phyloP scores from a whole-genome alignment of 2,797 vertebrate genomes.

The Tenualosa thibaudeaui region DNA sequence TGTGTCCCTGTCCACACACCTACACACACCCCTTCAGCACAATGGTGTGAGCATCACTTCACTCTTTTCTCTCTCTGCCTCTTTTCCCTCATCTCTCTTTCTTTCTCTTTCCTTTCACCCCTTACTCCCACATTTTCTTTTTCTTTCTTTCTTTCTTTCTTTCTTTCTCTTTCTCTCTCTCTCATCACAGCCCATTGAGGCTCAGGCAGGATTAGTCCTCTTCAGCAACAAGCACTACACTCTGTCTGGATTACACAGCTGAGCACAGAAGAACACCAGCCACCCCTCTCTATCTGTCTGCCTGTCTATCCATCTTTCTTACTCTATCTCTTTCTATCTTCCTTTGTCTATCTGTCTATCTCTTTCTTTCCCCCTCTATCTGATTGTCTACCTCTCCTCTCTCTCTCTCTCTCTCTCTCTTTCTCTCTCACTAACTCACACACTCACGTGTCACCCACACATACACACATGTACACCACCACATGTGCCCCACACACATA shows the following conservation, averaged over 20 bases:
- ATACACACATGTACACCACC: too few species aligned
- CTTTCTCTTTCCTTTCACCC: not conserved
- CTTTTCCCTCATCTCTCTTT: not conserved
- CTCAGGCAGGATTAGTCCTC: constrained; percentile 23
- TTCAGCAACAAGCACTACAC: not conserved
- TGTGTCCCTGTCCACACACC: not conserved
- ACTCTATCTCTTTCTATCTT: not conserved
- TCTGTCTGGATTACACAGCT: constrained; percentile 15
- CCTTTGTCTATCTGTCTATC: not conserved
- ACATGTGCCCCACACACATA: too few species aligned
- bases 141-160: not conserved
- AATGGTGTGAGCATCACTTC: not conserved
- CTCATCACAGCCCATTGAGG: not conserved
- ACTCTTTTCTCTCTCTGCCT: not conserved
- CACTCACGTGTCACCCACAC: too few species aligned
- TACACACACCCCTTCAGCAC: not conserved
- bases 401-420: not conserved
- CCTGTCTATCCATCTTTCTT: not conserved
- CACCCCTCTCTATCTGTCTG: not conserved
- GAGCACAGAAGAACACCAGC: not conserved
- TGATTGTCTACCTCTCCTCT: not conserved
- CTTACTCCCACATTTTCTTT: not conserved
- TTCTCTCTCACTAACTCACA: too few species aligned
- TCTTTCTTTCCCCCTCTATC: not conserved
- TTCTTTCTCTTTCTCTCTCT: not conserved